Conservation (phyloP, 2,113 vertebrate species). For the Falcunculus frontatus region DNA sequence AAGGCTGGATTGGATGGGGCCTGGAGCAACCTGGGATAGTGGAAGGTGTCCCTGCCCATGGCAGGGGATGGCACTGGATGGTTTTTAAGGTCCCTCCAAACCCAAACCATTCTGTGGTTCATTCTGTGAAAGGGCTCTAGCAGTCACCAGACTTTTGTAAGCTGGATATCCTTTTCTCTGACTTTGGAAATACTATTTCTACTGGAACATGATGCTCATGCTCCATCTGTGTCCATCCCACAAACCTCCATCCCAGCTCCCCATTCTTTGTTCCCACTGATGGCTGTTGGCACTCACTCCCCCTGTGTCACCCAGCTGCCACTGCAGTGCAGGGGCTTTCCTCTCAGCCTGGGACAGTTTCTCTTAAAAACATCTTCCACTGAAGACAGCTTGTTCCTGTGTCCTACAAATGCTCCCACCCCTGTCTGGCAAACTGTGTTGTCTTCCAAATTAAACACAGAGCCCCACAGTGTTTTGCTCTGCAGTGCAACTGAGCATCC, state of each 20-base stretch:
- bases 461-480: neutral
- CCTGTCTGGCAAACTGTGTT: neutral
- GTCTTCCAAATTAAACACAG: neutral
- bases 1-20: neutral
- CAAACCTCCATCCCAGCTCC: neutral
- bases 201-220: neutral
- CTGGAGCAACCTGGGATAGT: neutral
- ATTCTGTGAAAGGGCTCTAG: neutral
- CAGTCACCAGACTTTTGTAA: neutral
- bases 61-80: neutral
- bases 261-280: rapidly evolving
- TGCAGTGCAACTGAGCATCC: neutral
- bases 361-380: neutral
- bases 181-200: neutral
- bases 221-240: neutral
- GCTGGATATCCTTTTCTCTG: neutral
- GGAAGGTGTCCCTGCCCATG: neutral
- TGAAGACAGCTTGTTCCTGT: neutral
- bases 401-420: neutral
- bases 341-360: neutral
- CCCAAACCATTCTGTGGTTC: neutral
- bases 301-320: neutral
- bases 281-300: rapidly evolving
- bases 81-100: neutral
- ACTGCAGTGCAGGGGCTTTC: neutral